A percentile compares a stretch with the other conserved stretches of the same genome.
Evolutionary conservation across 2,113 vertebrate species (phyloP).

Genomic region (Bufo gargarizans): DNA sequence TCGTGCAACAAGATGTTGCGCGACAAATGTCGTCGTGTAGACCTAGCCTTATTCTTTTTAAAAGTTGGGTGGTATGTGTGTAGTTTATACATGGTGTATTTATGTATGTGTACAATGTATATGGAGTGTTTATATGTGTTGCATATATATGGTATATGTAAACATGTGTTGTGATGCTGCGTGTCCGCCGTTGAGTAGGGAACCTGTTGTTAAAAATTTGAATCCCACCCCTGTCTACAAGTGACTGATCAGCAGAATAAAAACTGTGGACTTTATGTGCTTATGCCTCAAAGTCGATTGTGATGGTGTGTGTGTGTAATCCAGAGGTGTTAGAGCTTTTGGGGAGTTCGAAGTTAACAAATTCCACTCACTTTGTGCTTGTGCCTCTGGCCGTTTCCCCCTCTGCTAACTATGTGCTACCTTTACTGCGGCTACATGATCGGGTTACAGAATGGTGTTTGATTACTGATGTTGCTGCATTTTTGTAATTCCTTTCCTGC

Average conservation of each 20-base stretch:
- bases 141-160: no score
- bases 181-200: no score
- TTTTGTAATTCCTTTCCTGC: constrained; percentile 45
- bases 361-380: neutral
- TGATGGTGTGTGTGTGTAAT: neutral
- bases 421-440: constrained; percentile 25
- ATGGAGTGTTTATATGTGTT: no score
- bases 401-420: neutral
- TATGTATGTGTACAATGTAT: no score
- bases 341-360: neutral
- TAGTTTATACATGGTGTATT: no score
- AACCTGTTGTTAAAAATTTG: no score
- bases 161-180: no score
- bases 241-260: neutral
- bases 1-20: no score
- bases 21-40: no score
- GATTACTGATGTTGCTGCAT: constrained; percentile 46
- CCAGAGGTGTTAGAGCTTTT: neutral
- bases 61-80: no score
- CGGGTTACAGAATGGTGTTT: constrained; percentile 43
- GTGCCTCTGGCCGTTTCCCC: neutral
- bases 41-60: no score
- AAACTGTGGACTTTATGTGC: neutral
- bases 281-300: no score
- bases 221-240: neutral